Evolutionary conservation across 2,888 invertebrate species (phyloP).

Genomic region (Drosophila recens): DNA sequence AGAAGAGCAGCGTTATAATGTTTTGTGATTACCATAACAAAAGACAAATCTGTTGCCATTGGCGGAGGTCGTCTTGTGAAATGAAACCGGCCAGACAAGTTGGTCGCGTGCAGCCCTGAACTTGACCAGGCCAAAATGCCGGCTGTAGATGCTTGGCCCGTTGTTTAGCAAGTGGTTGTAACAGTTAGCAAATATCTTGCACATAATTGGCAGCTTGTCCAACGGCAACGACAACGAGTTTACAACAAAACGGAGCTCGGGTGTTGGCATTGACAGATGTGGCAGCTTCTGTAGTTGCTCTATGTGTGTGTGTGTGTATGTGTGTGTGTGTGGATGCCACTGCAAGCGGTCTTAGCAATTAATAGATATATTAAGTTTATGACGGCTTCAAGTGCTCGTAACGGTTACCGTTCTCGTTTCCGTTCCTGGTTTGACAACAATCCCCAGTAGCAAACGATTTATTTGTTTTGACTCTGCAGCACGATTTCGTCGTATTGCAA

Average conservation of each 20-base stretch:
- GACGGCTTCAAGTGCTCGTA: constrained; percentile 48
- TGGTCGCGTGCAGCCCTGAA: constrained; percentile 79
- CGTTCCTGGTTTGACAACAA: constrained; percentile 45
- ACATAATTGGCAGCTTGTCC: constrained; percentile 77
- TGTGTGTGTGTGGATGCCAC: constrained; percentile 13
- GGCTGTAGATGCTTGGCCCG: not conserved
- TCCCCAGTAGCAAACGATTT: constrained; percentile 31
- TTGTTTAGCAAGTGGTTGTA: constrained; percentile 64
- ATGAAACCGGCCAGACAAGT: constrained; percentile 67
- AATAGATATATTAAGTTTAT: constrained; percentile 74
- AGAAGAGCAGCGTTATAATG: constrained; percentile 19
- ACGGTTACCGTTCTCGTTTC: constrained; percentile 52
- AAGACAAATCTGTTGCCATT: constrained; percentile 36
- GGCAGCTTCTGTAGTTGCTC: constrained; percentile 25
- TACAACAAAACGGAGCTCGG: constrained; percentile 14
- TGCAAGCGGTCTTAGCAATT: constrained; percentile 60
- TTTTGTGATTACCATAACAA: constrained; percentile 67
- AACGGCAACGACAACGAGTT: constrained; percentile 39
- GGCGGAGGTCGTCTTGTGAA: constrained; percentile 16
- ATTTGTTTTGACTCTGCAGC: constrained; percentile 9
- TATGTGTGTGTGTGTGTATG: constrained; percentile 6
- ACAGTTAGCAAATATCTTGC: constrained; percentile 75
- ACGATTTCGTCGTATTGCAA: too few relatives aligned
- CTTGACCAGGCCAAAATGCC: constrained; percentile 68
- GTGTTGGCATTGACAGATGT: constrained; percentile 74